phyloP scores from a whole-genome alignment of 2,797 vertebrate genomes.

The Chiloscyllium punctatum region DNA sequence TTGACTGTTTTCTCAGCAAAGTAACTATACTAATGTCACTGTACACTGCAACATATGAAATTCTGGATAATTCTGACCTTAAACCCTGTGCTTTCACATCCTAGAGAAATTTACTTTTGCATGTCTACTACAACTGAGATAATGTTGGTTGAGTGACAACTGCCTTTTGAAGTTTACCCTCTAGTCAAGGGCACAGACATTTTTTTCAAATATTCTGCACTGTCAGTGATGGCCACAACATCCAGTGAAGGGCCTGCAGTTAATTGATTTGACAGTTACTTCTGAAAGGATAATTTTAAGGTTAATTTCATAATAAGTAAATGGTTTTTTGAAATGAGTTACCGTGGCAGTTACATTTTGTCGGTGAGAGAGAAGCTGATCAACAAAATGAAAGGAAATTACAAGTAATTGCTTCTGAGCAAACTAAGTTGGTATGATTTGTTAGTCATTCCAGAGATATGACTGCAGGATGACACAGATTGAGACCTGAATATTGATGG shows the following conservation, averaged over 20 bases:
- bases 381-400: background rate
- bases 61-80: constrained; percentile 12
- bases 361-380: background rate
- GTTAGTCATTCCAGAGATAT: too few species aligned
- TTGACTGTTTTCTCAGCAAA: background rate
- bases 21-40: background rate
- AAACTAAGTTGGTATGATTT: too few species aligned
- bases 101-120: constrained; percentile 5
- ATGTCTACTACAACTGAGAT: background rate
- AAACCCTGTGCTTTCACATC: background rate
- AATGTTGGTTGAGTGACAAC: constrained; percentile 8
- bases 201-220: constrained; percentile 12
- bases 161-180: background rate
- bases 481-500: too few species aligned
- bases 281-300: background rate
- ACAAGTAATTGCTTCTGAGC: background rate
- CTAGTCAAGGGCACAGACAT: constrained; percentile 19
- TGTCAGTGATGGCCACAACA: background rate
- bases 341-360: background rate
- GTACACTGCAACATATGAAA: constrained; percentile 2
- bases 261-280: constrained; percentile 12
- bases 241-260: background rate
- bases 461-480: too few species aligned
- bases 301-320: background rate
- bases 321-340: background rate